Percentiles rank a stretch among this genome's conserved stretches.
These are phyloP conservation scores for Drosophila trapezifrons DNA, from an alignment of 1,140 invertebrate species.

Conservation along the genomic window DNA sequence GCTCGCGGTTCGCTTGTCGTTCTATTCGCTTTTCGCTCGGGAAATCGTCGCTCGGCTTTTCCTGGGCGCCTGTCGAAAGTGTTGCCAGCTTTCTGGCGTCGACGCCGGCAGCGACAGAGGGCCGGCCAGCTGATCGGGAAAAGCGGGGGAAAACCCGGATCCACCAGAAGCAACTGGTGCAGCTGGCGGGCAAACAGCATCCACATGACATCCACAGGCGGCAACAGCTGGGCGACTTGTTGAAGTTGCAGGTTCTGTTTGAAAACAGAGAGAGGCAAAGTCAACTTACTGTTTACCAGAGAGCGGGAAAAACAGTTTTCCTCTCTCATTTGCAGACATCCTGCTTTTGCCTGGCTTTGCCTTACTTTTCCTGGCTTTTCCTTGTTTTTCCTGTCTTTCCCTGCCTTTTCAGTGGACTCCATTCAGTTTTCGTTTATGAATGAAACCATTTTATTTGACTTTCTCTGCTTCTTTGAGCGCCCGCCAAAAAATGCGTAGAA, in stretches of 20 bases:
- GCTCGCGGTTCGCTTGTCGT: constrained; percentile 26
- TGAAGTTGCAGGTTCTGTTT: constrained; percentile 55
- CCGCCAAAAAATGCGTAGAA: constrained; percentile 25
- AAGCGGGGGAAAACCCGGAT: constrained; percentile 35
- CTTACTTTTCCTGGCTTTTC: constrained; percentile 28
- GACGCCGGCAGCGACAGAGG: constrained; percentile 39
- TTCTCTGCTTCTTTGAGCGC: not conserved
- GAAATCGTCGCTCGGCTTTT: constrained; percentile 39
- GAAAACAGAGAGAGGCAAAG: constrained; percentile 12
- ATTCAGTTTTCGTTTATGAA: constrained; percentile 62
- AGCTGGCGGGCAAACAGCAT: constrained; percentile 23
- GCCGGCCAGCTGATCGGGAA: constrained; percentile 48
- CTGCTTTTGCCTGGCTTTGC: constrained; percentile 31
- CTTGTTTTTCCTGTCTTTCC: too few relatives aligned
- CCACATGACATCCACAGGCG: constrained; percentile 60
- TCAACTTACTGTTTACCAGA: not conserved
- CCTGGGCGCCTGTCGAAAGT: constrained; percentile 72
- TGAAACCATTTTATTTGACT: constrained; percentile 41
- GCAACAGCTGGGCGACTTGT: constrained; percentile 70
- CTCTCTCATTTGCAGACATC: constrained; percentile 37
- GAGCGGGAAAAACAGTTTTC: not conserved
- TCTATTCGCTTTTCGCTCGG: constrained; percentile 16
- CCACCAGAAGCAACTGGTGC: constrained; percentile 71
- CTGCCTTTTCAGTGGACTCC: constrained; percentile 50
- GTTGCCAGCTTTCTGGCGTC: constrained; percentile 61